Conservation (phyloP, 2,797 vertebrate species). For the Phataginus tetradactyla region DNA sequence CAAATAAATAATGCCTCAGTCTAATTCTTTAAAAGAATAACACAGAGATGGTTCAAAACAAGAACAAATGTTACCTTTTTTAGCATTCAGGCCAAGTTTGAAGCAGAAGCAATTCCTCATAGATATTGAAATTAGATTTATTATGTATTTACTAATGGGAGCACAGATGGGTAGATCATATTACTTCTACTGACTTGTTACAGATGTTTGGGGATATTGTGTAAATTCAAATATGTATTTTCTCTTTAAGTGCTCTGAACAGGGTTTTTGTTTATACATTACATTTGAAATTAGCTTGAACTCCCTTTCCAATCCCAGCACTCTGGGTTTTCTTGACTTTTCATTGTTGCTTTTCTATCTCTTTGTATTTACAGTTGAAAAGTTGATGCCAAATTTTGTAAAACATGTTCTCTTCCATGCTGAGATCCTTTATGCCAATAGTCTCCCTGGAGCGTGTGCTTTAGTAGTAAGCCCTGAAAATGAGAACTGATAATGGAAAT, state of each 20-base stretch:
- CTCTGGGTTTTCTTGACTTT: conserved; percentile 37
- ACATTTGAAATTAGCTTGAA: conserved; percentile 51
- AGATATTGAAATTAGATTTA: conserved; percentile 31
- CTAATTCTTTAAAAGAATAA: background rate
- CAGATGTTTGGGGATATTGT: conserved; percentile 52
- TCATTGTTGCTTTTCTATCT: conserved; percentile 73
- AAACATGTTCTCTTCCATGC: conserved; percentile 65
- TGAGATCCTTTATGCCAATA: conserved; percentile 59
- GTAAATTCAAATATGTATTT: conserved; percentile 70
- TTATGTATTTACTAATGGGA: conserved; percentile 6
- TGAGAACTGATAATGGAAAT: conserved; percentile 68
- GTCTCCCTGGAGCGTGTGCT: conserved; percentile 62
- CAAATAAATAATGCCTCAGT: background rate
- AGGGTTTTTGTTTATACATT: conserved; percentile 50
- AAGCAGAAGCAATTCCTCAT: background rate
- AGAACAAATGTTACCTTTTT: background rate
- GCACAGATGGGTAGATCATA: background rate
- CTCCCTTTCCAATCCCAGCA: background rate
- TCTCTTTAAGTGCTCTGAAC: background rate
- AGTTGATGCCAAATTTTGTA: conserved; percentile 71
- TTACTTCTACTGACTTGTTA: background rate
- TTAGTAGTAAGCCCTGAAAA: conserved; percentile 71
- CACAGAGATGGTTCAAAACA: background rate
- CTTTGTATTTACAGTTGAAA: conserved; percentile 67
- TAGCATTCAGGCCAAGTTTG: background rate